Conservation (phyloP, 2,888 invertebrate species). For the Cantharis rustica region DNA sequence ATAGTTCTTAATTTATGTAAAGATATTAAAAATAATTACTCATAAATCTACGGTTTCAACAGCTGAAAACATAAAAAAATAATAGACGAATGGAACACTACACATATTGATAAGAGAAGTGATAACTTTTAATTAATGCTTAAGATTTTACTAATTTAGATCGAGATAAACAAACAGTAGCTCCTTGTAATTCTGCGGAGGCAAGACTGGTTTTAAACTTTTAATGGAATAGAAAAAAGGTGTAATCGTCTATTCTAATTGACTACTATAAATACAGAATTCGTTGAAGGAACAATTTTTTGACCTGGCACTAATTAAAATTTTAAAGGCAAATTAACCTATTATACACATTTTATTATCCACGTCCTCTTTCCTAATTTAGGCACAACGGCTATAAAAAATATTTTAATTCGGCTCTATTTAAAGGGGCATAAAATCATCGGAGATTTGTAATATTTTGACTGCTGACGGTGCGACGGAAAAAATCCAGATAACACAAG, state of each 20-base stretch:
- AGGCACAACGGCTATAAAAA: background rate
- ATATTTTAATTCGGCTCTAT: background rate
- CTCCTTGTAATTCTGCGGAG: constrained; percentile 31
- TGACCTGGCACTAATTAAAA: background rate
- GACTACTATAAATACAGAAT: background rate
- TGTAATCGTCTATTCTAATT: constrained; percentile 2
- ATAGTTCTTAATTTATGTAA: constrained; percentile 28
- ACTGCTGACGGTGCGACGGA: background rate
- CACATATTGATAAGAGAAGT: constrained; percentile 42
- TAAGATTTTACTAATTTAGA: constrained; percentile 48
- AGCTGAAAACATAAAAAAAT: constrained; percentile 41
- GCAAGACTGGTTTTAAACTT: constrained; percentile 27
- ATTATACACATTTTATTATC: background rate
- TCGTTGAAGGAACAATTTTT: background rate
- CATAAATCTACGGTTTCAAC: constrained; percentile 42
- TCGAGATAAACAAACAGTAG: constrained; percentile 43
- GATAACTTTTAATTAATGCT: constrained; percentile 48
- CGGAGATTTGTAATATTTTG: background rate
- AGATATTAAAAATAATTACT: constrained; percentile 39
- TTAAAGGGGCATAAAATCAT: background rate
- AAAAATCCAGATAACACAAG: no score
- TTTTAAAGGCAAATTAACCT: background rate
- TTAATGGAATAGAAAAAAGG: constrained; percentile 19
- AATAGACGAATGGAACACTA: constrained; percentile 38
- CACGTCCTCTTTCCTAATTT: background rate